A percentile compares a stretch with the other conserved stretches of the same genome.
Evolutionary conservation across 2,888 invertebrate genomes (phyloP).

Genomic region (Monopis laevigella): DNA sequence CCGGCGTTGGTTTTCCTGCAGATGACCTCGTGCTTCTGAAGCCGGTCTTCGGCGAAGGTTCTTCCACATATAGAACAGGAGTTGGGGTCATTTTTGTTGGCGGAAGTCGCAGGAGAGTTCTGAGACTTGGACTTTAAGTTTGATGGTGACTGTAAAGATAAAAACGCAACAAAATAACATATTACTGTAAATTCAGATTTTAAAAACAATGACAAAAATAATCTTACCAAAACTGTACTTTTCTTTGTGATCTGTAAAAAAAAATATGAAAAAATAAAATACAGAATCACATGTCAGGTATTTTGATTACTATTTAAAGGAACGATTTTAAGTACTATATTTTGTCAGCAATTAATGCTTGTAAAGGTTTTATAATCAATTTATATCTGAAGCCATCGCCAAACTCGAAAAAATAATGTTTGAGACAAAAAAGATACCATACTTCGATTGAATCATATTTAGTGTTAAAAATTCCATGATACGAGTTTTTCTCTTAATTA

Average conservation of each 20-base stretch:
- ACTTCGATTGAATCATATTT: too few species aligned
- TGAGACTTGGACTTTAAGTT: constrained; percentile 12
- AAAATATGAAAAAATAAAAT: constrained; percentile 20
- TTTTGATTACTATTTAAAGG: background rate
- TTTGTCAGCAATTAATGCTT: too few species aligned
- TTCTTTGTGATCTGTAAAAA: constrained; percentile 35
- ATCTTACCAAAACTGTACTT: constrained; percentile 30
- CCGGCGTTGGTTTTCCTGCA: constrained; percentile 78
- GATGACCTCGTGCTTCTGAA: constrained; percentile 84
- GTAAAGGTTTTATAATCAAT: too few species aligned
- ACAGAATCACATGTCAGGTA: constrained; percentile 20
- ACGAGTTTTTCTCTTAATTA: too few species aligned
- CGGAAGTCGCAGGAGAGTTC: constrained; percentile 17
- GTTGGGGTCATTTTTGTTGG: constrained; percentile 24
- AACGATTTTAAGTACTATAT: too few species aligned
- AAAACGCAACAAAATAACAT: too few species aligned
- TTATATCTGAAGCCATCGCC: too few species aligned
- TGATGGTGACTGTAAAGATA: background rate
- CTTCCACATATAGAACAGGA: constrained; percentile 81
- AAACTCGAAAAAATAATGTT: too few species aligned
- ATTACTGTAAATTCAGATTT: too few species aligned
- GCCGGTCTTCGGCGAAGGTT: constrained; percentile 82
- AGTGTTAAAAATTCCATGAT: too few species aligned
- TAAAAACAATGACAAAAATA: constrained; percentile 11
- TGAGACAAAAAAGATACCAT: too few species aligned